These are phyloP conservation scores for Pluvianellus socialis DNA, from an alignment of 2,113 vertebrate species.

Conservation along the genomic window DNA sequence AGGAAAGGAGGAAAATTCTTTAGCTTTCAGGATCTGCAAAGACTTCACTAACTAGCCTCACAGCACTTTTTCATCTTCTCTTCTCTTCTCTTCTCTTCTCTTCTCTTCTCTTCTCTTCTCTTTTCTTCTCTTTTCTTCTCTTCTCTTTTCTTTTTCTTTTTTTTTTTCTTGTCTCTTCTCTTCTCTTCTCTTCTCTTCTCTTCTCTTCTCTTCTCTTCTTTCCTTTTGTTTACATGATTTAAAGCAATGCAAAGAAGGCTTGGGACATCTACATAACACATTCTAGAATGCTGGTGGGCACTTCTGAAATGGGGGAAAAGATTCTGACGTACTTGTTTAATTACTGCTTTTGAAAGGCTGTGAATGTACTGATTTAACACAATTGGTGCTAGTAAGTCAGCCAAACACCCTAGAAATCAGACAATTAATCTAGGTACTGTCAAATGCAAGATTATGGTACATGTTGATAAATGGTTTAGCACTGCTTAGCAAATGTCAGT, in stretches of 20 bases:
- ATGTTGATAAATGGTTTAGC: background rate
- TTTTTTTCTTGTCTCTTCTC: background rate
- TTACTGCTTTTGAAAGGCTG: background rate
- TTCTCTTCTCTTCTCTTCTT: background rate
- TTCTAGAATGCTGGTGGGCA: rapidly evolving
- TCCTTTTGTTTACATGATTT: background rate
- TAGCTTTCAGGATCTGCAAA: background rate
- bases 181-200: background rate
- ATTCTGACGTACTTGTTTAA: background rate
- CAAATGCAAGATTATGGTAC: background rate
- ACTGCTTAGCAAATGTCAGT: background rate
- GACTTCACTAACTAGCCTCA: background rate
- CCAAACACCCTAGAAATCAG: background rate
- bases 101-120: background rate
- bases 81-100: background rate
- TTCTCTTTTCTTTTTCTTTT: background rate
- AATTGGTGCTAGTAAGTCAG: background rate
- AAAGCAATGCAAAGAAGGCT: background rate
- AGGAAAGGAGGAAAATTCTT: background rate
- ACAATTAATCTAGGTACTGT: background rate
- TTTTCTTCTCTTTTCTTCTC: background rate
- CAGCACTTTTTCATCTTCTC: background rate
- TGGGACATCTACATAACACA: background rate
- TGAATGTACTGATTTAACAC: background rate
- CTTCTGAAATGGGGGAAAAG: background rate